These are phyloP conservation scores for Indicator maculatus DNA, from an alignment of 2,113 vertebrate species.

Conservation along the genomic window DNA sequence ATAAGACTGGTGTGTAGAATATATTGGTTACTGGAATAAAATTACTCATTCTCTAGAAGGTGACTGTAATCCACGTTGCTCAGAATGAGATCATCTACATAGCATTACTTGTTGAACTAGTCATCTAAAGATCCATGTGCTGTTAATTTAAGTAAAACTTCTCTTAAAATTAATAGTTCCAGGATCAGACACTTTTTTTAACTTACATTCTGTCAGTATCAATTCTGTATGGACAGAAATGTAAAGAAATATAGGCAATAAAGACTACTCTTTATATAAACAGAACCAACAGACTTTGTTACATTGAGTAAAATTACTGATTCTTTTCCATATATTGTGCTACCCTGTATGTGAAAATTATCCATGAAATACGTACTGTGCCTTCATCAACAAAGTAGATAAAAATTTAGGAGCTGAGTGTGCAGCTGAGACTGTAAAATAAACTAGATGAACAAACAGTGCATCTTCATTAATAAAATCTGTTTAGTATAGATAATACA, in stretches of 20 bases:
- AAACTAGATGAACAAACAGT: conserved; percentile 57
- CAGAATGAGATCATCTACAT: background rate
- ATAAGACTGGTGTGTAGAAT: background rate
- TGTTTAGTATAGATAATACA: conserved; percentile 56
- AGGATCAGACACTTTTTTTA: background rate
- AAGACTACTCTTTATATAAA: background rate
- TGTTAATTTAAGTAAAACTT: background rate
- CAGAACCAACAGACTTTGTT: background rate
- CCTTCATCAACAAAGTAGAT: conserved; percentile 36
- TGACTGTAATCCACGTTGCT: background rate
- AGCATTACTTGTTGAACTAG: background rate
- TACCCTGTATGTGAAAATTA: background rate
- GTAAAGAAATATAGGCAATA: background rate
- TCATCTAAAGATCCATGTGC: background rate
- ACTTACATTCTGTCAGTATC: background rate
- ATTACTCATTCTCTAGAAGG: background rate
- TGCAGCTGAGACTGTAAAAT: conserved; percentile 57
- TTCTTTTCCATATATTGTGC: background rate
- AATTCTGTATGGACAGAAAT: background rate
- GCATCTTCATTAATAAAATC: conserved; percentile 74
- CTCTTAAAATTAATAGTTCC: background rate
- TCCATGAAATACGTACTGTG: background rate
- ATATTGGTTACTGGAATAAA: background rate
- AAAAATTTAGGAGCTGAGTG: conserved; percentile 57
- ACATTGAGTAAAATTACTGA: background rate